These are phyloP conservation scores for Drosophila sulfurigaster DNA, from an alignment of 1,140 invertebrate genomes.

Conservation along the genomic window DNA sequence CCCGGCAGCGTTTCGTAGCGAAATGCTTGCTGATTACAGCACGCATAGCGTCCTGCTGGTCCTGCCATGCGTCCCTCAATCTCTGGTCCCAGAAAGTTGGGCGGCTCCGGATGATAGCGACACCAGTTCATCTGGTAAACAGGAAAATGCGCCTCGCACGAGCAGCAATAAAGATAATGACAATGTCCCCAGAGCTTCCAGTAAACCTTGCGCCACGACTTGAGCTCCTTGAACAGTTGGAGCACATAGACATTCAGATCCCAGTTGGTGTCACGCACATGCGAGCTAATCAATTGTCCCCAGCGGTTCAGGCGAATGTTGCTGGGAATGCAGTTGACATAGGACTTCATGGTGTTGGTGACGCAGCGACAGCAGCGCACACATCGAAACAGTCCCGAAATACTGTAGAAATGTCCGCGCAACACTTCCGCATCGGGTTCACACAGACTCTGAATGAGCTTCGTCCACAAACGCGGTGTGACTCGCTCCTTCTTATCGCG, in stretches of 20 bases:
- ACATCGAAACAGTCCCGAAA: slow-evolving; percentile 91
- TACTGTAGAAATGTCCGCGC: slow-evolving; percentile 91
- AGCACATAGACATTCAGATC: slow-evolving; percentile 93
- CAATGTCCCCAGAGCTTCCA: slow-evolving; percentile 96
- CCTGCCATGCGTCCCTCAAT: slow-evolving; percentile 86
- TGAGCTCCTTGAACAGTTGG: slow-evolving; percentile 90
- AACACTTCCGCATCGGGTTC: slow-evolving; percentile 90
- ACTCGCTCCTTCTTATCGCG: slow-evolving; percentile 93
- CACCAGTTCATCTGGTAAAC: slow-evolving; percentile 92
- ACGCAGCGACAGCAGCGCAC: slow-evolving; percentile 86
- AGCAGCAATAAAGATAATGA: slow-evolving; percentile 91
- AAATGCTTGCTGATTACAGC: slow-evolving; percentile 93
- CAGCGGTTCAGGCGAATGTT: slow-evolving; percentile 90
- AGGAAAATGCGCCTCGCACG: slow-evolving; percentile 91
- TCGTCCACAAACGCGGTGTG: slow-evolving; percentile 92
- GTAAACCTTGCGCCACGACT: slow-evolving; percentile 95
- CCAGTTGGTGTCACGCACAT: slow-evolving; percentile 91
- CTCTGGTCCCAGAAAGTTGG: slow-evolving; percentile 91
- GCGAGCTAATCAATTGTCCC: slow-evolving; percentile 89
- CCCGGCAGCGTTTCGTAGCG: slow-evolving; percentile 89
- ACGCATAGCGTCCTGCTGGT: slow-evolving; percentile 91
- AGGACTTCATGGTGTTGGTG: slow-evolving; percentile 88
- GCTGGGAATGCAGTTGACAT: slow-evolving; percentile 88
- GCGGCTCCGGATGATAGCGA: slow-evolving; percentile 90
- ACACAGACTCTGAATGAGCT: slow-evolving; percentile 91